Evolutionary conservation across 1,140 invertebrate species (phyloP).

Genomic region (Solen grandis): DNA sequence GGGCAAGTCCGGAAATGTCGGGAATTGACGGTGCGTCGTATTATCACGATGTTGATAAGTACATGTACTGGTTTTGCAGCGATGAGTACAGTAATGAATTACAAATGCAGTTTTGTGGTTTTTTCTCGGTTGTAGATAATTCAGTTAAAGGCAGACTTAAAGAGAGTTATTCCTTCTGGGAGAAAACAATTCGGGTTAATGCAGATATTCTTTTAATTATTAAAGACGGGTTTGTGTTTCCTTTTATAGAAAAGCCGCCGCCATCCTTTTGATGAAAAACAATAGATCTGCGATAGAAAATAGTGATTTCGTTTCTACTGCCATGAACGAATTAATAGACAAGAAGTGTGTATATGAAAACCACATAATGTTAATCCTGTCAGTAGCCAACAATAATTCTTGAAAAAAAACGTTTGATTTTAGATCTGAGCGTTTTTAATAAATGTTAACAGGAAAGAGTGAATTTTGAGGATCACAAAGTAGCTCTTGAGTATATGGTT

Average conservation of each 20-base stretch:
- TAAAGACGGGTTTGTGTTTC: slow-evolving; percentile 12
- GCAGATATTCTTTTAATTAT: slow-evolving; percentile 2
- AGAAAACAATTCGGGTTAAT: neutral
- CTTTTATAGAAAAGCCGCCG: slow-evolving; percentile 10
- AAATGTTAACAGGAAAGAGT: neutral
- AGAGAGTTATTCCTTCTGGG: slow-evolving; percentile 1
- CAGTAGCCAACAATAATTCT: slow-evolving; percentile 19
- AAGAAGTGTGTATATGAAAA: slow-evolving; percentile 25
- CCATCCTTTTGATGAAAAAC: slow-evolving; percentile 9
- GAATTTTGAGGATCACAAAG: slow-evolving; percentile 26
- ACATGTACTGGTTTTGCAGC: too few relatives aligned
- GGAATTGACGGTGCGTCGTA: too few relatives aligned
- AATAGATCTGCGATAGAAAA: slow-evolving; percentile 13
- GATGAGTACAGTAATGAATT: too few relatives aligned
- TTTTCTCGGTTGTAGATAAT: too few relatives aligned
- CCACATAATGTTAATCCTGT: slow-evolving; percentile 34
- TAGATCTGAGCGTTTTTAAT: slow-evolving; percentile 21
- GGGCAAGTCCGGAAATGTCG: too few relatives aligned
- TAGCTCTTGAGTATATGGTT: slow-evolving; percentile 10
- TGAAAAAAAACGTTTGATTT: slow-evolving; percentile 31
- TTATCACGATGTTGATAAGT: too few relatives aligned
- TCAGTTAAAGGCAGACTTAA: slow-evolving; percentile 14
- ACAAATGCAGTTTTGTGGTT: too few relatives aligned
- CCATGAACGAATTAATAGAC: neutral
- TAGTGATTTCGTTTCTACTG: slow-evolving; percentile 2